Conservation (phyloP, 2,797 vertebrate species). For the Furcifer pardalis region DNA sequence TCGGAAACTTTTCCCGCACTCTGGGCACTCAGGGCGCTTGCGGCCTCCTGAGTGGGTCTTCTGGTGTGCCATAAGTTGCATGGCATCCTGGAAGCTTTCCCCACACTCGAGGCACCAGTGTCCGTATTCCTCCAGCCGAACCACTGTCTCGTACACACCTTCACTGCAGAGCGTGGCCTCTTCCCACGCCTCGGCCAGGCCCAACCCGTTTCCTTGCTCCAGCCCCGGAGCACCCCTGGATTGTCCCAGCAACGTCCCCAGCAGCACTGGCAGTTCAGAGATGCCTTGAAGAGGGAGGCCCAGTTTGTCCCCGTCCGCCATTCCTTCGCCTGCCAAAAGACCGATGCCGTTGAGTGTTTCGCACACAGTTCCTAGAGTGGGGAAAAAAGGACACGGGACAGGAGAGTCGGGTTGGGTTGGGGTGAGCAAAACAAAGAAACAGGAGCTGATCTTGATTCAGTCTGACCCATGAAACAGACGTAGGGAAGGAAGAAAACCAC, state of each 20-base stretch:
- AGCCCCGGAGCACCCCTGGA: neutral
- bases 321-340: neutral
- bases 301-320: neutral
- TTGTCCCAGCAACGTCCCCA: neutral
- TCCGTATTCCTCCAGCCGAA: slow-evolving; percentile 12
- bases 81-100: slow-evolving; percentile 17
- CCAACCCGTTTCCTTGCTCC: neutral
- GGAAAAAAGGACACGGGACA: neutral
- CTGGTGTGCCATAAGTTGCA: neutral
- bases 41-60: neutral
- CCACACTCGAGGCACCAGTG: slow-evolving; percentile 32
- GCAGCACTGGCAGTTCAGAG: neutral
- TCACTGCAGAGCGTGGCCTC: slow-evolving; percentile 7
- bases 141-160: slow-evolving; percentile 9
- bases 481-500: too few relatives aligned
- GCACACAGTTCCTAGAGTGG: neutral
- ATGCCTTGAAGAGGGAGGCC: neutral
- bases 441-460: neutral
- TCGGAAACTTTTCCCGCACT: slow-evolving; percentile 43
- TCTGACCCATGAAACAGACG: too few relatives aligned
- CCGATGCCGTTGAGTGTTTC: neutral
- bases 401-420: neutral
- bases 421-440: neutral
- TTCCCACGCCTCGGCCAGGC: neutral
- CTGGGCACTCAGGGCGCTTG: slow-evolving; percentile 8